Evolutionary conservation across 2,797 vertebrate species (phyloP).

Genomic region (Rallus crepitans): DNA sequence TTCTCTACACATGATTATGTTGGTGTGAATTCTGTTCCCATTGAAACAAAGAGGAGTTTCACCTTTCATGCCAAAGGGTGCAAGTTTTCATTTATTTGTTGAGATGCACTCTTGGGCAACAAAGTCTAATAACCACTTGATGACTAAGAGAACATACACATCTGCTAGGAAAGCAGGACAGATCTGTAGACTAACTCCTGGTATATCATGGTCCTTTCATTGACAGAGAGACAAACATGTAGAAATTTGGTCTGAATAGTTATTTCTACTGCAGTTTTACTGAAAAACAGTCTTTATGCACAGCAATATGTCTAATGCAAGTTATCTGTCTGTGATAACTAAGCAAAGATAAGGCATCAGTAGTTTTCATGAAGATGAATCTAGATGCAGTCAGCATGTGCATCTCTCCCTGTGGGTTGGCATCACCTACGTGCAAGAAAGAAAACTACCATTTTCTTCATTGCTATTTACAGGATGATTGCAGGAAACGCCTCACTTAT

Average conservation of each 20-base stretch:
- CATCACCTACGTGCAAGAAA: not conserved
- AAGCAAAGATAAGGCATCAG: not conserved
- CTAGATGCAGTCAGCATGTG: not conserved
- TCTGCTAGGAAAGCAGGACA: not conserved
- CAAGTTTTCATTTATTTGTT: not conserved
- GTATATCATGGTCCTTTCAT: not conserved
- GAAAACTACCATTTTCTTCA: not conserved
- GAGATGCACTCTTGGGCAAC: not conserved
- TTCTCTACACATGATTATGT: not conserved
- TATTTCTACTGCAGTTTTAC: not conserved
- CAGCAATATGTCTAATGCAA: not conserved
- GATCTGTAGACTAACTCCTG: not conserved
- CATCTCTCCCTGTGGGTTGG: not conserved
- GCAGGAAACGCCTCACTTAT: not conserved
- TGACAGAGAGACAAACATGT: not conserved
- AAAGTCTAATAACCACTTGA: not conserved
- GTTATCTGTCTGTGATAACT: not conserved
- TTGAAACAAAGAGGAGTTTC: not conserved
- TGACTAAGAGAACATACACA: not conserved
- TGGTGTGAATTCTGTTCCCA: not conserved
- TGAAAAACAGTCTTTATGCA: not conserved
- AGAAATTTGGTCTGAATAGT: not conserved
- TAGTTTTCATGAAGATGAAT: not conserved
- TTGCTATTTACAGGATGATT: not conserved
- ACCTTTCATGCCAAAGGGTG: not conserved